Evolutionary conservation across 1,140 invertebrate species (phyloP), one percentile per base, ranked within the genome.

Genomic region (Dendroctonus valens): DNA sequence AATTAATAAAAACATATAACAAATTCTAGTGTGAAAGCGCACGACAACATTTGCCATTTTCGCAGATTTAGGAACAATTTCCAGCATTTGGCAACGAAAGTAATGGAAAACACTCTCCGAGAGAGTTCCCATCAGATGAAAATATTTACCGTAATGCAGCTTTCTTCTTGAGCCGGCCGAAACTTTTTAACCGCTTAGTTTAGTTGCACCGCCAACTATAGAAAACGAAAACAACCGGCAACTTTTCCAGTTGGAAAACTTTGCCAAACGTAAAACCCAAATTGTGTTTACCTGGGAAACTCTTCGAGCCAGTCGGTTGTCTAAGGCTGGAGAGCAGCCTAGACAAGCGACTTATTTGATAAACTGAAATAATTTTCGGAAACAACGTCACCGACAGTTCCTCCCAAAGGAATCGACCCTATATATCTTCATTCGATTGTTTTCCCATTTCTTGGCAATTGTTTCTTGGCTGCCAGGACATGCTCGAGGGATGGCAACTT

Each of bases 361-460:
- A 48, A 59, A 59, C 58, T 59, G 58, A 59, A 48, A 59, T 59
- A 59, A 59, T 59, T 59, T 49, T 49, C 26, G 53, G 44, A 55
- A 58, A 67, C 69, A 68, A 71, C 70, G 70, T 71, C 68, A 71
- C 50, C 50, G 26, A 26, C 26, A 26, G 26, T 3, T 41, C 41
- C 48, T 65, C 70, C 63, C 15, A 42, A 3, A 48, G 58, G 58
- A 49, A 49, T 38, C 44, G 46, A 68, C 12, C 70, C 70, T 70
- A 26, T 26, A 26, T 72, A 70, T 67, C 69, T 73, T 70, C 65
- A 72, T 69, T 73, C 72, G 61, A 73, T 73, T 73, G 72, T 73
- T 73, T 73, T 73, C 70, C 72, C 72, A 73, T 73, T 73, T 72
- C 72, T 70, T 70, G 72, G 70, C 72, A 73, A 73, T 73, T 73